These are phyloP conservation scores for Oncorhynchus masou DNA, from an alignment of 2,113 vertebrate genomes.

Conservation along the genomic window DNA sequence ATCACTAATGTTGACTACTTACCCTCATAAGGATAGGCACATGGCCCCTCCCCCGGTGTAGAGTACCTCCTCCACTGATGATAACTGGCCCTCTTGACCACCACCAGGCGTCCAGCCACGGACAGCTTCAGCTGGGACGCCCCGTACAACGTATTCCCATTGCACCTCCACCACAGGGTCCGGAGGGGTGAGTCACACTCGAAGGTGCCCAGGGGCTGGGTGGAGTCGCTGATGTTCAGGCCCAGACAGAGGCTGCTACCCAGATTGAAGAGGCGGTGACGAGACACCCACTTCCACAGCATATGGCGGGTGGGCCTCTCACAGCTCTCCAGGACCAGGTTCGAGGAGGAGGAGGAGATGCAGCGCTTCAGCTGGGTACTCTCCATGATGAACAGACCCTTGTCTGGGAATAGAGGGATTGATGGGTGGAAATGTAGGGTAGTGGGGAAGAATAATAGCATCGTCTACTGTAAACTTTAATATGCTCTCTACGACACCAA, in stretches of 20 bases:
- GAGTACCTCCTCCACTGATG: slow-evolving; percentile 79
- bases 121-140: slow-evolving; percentile 76
- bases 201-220: slow-evolving; percentile 75
- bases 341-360: slow-evolving; percentile 63
- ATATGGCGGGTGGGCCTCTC: slow-evolving; percentile 71
- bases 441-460: neutral
- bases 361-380: slow-evolving; percentile 77
- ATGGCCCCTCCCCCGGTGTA: slow-evolving; percentile 78
- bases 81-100: slow-evolving; percentile 70
- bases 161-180: slow-evolving; percentile 83
- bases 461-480: neutral
- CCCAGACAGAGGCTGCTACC: slow-evolving; percentile 83
- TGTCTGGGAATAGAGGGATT: slow-evolving; percentile 66
- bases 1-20: slow-evolving; percentile 34
- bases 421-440: neutral
- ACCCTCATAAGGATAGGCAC: slow-evolving; percentile 86
- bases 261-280: slow-evolving; percentile 83
- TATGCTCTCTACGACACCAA: too few species aligned
- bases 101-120: slow-evolving; percentile 67
- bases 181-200: slow-evolving; percentile 77
- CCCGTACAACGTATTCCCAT: slow-evolving; percentile 71
- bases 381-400: slow-evolving; percentile 86
- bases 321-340: slow-evolving; percentile 81
- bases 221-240: slow-evolving; percentile 72
- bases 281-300: slow-evolving; percentile 95